Percentiles rank a stretch among this genome's conserved stretches.
phyloP scores from a whole-genome alignment of 2,113 vertebrate species.

The Microcebus jonahi region DNA sequence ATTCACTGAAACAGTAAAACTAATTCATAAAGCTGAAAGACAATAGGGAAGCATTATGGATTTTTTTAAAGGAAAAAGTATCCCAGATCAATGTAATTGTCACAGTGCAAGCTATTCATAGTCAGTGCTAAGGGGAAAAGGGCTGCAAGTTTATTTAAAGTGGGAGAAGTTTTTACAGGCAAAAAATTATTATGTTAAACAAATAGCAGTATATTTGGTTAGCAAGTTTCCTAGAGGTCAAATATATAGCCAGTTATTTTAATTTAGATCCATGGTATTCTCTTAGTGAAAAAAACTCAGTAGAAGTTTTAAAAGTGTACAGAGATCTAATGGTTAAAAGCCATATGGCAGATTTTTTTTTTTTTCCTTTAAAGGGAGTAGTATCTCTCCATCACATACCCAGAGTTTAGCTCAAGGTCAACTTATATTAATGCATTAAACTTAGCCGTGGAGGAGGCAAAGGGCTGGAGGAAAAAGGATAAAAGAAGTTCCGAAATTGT shows the following conservation, averaged over 20 bases:
- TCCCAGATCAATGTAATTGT: conserved; percentile 82
- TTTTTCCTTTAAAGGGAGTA: conserved; percentile 69
- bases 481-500: conserved; percentile 85
- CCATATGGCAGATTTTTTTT: conserved; percentile 63
- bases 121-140: neutral
- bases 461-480: conserved; percentile 84
- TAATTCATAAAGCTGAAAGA: conserved; percentile 89
- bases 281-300: neutral
- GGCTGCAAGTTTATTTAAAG: conserved; percentile 38
- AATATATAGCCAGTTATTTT: conserved; percentile 21
- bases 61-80: conserved; percentile 78
- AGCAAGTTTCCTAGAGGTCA: conserved; percentile 33
- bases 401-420: conserved; percentile 84
- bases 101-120: conserved; percentile 80
- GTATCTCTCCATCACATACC: conserved; percentile 78
- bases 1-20: conserved; percentile 89
- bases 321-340: conserved; percentile 80
- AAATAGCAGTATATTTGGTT: conserved; percentile 58
- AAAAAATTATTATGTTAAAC: conserved; percentile 20
- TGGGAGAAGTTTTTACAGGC: conserved; percentile 64
- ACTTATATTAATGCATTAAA: conserved; percentile 76
- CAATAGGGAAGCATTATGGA: conserved; percentile 85
- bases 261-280: conserved; percentile 25
- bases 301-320: conserved; percentile 56
- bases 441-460: conserved; percentile 80